phyloP scores from a whole-genome alignment of 2,797 vertebrate genomes.

The Columba guinea region DNA sequence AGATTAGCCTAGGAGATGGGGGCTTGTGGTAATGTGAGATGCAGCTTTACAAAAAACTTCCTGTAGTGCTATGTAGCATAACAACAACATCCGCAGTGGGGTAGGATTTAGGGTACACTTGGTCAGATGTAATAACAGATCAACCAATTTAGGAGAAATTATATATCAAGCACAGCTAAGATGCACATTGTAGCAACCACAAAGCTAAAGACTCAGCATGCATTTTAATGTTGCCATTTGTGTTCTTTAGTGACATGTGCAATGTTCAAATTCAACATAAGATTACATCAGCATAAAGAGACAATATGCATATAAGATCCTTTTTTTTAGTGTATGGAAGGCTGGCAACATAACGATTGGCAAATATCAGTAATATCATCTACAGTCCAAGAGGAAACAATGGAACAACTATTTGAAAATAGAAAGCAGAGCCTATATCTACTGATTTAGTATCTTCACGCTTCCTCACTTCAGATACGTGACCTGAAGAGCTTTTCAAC shows the following conservation, averaged over 20 bases:
- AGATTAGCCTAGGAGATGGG: neutral
- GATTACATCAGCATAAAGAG: neutral
- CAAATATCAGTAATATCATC: neutral
- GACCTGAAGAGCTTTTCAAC: neutral
- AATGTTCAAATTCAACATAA: neutral
- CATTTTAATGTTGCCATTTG: neutral
- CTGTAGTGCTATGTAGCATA: neutral
- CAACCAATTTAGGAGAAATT: fast-evolving
- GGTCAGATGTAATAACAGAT: neutral
- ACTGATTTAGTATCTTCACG: neutral
- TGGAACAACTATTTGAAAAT: neutral
- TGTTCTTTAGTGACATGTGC: neutral
- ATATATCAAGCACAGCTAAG: neutral
- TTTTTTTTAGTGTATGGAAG: neutral
- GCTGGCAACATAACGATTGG: neutral
- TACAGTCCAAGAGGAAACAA: neutral
- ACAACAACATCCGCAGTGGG: neutral
- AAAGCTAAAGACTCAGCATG: neutral
- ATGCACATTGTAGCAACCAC: neutral
- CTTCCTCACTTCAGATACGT: neutral
- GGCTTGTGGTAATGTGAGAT: neutral
- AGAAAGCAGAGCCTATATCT: neutral
- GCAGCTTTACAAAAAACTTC: neutral
- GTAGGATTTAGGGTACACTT: neutral
- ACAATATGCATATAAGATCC: neutral